Conservation (phyloP, 2,888 invertebrate genomes). For the Gortyna flavago region DNA sequence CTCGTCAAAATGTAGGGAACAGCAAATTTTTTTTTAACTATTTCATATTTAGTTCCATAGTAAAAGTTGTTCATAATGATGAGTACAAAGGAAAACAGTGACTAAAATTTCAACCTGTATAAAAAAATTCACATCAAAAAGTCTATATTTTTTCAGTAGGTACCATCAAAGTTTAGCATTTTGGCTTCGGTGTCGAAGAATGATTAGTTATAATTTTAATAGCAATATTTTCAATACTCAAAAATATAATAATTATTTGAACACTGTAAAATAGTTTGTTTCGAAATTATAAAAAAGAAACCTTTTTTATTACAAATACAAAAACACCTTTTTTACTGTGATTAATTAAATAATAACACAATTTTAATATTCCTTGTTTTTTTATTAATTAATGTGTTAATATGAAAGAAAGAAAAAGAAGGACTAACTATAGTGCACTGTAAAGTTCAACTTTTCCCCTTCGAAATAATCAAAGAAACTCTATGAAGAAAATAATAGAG, state of each 20-base stretch:
- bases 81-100: too few species aligned
- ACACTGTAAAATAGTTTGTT: neutral
- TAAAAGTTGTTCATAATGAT: too few species aligned
- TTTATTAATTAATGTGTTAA: neutral
- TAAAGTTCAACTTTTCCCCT: neutral
- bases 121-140: too few species aligned
- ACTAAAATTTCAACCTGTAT: too few species aligned
- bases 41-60: too few species aligned
- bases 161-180: neutral
- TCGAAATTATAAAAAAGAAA: neutral
- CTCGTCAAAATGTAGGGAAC: too few species aligned
- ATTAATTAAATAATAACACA: neutral
- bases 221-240: conserved; percentile 22
- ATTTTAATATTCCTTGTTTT: neutral
- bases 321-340: neutral
- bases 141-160: neutral
- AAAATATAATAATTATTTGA: neutral
- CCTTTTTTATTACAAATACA: neutral
- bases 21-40: too few species aligned
- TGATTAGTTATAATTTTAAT: neutral
- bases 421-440: neutral
- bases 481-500: too few species aligned
- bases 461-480: neutral
- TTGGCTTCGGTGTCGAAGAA: neutral
- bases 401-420: neutral